phyloP scores from a whole-genome alignment of 1,140 invertebrate genomes.

The Pentalonia nigronervosa region DNA sequence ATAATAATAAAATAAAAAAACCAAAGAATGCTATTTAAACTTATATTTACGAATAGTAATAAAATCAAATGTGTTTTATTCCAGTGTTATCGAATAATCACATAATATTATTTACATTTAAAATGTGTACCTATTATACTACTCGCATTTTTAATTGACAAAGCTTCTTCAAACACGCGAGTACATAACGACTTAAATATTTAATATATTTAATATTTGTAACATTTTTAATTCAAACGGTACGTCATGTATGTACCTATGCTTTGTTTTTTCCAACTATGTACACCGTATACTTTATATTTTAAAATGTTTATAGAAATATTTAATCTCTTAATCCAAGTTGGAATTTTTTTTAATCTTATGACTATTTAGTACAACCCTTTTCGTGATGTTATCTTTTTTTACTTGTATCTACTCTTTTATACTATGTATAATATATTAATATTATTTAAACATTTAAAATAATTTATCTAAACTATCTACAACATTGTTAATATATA shows the following conservation, averaged over 20 bases:
- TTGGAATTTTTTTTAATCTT: not conserved
- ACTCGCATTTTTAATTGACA: not conserved
- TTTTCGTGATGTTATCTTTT: not conserved
- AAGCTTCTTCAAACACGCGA: not conserved
- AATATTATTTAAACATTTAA: not conserved
- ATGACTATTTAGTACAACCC: not conserved
- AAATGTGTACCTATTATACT: not conserved
- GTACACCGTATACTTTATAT: not conserved
- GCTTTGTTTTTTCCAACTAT: not conserved
- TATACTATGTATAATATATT: not conserved
- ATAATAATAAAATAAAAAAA: not conserved
- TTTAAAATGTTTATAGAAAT: not conserved
- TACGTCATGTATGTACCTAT: too few species aligned
- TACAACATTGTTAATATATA: not conserved
- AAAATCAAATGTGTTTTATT: not conserved
- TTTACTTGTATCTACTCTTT: not conserved
- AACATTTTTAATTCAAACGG: not conserved
- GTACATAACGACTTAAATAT: too few species aligned
- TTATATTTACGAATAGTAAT: not conserved
- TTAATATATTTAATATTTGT: not conserved
- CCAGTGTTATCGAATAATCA: not conserved
- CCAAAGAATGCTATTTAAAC: not conserved
- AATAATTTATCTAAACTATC: conserved; percentile 13
- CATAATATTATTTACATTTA: not conserved
- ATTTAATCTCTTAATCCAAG: conserved; percentile 5